Evolutionary conservation across 1,140 invertebrate species (phyloP).

Genomic region (Diuraphis noxia): DNA sequence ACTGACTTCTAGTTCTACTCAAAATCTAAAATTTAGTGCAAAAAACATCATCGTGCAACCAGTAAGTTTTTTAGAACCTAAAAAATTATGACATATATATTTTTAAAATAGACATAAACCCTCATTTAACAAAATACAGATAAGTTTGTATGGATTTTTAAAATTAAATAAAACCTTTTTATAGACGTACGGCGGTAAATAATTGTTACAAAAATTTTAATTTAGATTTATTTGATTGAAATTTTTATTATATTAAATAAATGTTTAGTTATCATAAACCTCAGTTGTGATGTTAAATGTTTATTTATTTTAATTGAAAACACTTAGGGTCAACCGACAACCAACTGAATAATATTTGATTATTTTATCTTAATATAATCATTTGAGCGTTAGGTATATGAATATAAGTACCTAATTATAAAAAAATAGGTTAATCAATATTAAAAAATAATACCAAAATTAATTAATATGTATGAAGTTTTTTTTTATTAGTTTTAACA

Average conservation of each 20-base stretch:
- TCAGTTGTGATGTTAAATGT: background rate
- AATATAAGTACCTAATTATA: conserved; percentile 11
- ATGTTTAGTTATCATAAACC: background rate
- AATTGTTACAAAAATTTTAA: background rate
- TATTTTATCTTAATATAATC: background rate
- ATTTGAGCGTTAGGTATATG: background rate
- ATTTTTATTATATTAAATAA: background rate
- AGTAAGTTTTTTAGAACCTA: background rate
- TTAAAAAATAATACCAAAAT: background rate
- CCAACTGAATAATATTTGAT: background rate
- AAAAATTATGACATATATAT: background rate
- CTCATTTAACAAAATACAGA: background rate
- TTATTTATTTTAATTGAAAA: background rate
- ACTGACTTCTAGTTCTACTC: background rate
- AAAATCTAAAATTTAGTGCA: background rate
- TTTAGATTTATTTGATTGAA: background rate
- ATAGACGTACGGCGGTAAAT: background rate
- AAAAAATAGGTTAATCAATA: background rate
- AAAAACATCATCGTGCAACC: background rate
- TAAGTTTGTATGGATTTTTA: background rate
- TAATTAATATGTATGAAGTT: background rate
- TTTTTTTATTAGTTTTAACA: background rate
- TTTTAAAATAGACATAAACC: background rate
- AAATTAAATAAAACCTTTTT: conserved; percentile 2
- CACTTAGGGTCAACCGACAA: background rate